These are phyloP conservation scores for Phymatocera aterrima DNA, from an alignment of 2,888 invertebrate species.

Conservation along the genomic window DNA sequence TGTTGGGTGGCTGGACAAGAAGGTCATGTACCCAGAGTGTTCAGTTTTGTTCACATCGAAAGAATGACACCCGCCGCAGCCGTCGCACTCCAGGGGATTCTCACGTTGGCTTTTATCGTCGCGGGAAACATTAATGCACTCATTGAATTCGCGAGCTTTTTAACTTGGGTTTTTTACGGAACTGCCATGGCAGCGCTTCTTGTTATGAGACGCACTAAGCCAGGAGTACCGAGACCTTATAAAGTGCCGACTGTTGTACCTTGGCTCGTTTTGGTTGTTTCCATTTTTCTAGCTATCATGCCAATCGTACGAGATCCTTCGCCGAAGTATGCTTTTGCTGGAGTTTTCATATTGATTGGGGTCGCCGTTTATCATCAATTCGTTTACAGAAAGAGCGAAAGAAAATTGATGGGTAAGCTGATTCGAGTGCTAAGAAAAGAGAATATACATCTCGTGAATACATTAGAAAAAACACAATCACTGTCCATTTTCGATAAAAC, in stretches of 20 bases:
- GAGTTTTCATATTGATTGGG: constrained; percentile 84
- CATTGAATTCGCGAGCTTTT: constrained; percentile 91
- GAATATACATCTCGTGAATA: constrained; percentile 9
- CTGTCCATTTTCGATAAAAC: background rate
- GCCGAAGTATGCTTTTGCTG: constrained; percentile 85
- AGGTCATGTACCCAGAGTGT: constrained; percentile 87
- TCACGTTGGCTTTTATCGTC: constrained; percentile 84
- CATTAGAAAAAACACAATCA: too few relatives aligned
- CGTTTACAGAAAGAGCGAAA: constrained; percentile 83
- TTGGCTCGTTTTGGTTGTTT: constrained; percentile 82
- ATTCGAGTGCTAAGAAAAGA: background rate
- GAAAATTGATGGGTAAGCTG: constrained; percentile 80
- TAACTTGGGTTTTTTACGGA: constrained; percentile 93
- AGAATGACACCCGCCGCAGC: constrained; percentile 88
- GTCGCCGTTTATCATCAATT: constrained; percentile 84
- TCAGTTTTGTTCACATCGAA: constrained; percentile 87
- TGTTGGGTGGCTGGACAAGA: constrained; percentile 89
- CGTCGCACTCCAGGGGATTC: constrained; percentile 85
- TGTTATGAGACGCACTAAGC: constrained; percentile 83
- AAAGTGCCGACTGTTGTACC: constrained; percentile 85
- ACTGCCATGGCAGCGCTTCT: constrained; percentile 87
- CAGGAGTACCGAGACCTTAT: constrained; percentile 83
- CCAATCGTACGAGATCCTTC: constrained; percentile 88
- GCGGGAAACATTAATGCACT: constrained; percentile 85
- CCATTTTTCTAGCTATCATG: constrained; percentile 84